Evolutionary conservation across 1,140 invertebrate species (phyloP).

Genomic region (Cherax quadricarinatus): DNA sequence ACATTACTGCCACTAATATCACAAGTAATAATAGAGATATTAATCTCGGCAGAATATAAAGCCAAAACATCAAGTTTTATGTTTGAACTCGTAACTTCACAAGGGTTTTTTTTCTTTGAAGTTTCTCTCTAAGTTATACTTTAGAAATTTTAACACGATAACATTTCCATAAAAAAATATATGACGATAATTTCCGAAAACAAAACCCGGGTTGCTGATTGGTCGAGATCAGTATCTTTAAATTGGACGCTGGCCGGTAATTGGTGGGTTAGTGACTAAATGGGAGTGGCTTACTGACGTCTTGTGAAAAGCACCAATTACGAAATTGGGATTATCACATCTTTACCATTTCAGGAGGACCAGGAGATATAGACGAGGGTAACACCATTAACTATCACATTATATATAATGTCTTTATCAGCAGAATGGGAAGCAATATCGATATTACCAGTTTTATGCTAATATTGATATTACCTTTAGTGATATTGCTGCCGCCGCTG

Average conservation of each 20-base stretch:
- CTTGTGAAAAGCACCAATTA: background rate
- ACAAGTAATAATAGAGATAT: no score
- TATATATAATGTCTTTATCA: no score
- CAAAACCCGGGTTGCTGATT: background rate
- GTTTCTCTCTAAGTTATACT: background rate
- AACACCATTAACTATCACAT: no score
- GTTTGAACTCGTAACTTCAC: background rate
- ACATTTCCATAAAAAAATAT: background rate
- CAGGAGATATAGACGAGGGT: background rate
- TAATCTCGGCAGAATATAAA: background rate
- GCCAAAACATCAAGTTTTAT: background rate
- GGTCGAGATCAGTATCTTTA: slow-evolving; percentile 4
- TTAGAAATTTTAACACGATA: background rate
- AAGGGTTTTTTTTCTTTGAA: background rate
- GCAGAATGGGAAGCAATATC: no score
- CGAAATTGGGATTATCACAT: background rate
- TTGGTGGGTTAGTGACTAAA: background rate
- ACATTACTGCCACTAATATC: no score
- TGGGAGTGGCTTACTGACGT: background rate
- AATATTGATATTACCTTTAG: no score
- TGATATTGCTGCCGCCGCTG: no score
- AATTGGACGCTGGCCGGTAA: background rate
- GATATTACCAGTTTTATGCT: no score
- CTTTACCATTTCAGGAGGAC: background rate
- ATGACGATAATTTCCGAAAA: background rate